Base-by-base conservation (phyloP, 2,888 invertebrate genomes). In the Agelastica alni region DNA sequence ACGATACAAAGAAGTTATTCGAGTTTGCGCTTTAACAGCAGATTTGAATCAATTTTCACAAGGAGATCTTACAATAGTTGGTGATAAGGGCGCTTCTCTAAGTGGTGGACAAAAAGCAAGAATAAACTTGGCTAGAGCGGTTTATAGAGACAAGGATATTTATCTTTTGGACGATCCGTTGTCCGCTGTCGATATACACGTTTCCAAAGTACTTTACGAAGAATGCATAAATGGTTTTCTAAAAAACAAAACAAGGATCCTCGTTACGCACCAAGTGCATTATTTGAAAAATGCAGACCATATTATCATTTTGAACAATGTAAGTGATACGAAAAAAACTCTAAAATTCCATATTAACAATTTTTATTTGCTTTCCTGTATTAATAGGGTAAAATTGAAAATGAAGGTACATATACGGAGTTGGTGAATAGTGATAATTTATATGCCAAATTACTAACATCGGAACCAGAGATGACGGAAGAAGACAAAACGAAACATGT, bases 221-320 rank as follows among this genome's bases (percentile, higher is more conserved):
- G 83, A 88, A 69, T 93, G 91, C 68, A 87, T 91, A 58, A 82
- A 81, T 60, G 83, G 81, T 0, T 83, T 83, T 66, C 77, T 93
- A 59, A 79, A 79, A 36, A 78, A 83, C 2, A 85, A 85, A 68
- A 88, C 89, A 0, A 79, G 88, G 34, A 83, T 93, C 51, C 81
- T 93, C 9, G 89, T 91, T 53, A 93, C 93, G 0, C 93, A 93
- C 79, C 93, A 93, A 74, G 81, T 92, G 10, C 91, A 93, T 69
- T 88, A 88, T 72, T 77, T 89, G 7, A 85, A 85, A 60, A 79
- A 83, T 42, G 87, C 85, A 1, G 85, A 87, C 67, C 79, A 79
- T 18, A 85, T 89, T 37, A 75, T 88, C 36, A 80, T 88, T 44
- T 70, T 89, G 20, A 79, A 82, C 54, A 81, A 85, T 69, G 85